Evolutionary conservation across 1,140 invertebrate genomes (phyloP).

Genomic region (Procambarus clarkii): DNA sequence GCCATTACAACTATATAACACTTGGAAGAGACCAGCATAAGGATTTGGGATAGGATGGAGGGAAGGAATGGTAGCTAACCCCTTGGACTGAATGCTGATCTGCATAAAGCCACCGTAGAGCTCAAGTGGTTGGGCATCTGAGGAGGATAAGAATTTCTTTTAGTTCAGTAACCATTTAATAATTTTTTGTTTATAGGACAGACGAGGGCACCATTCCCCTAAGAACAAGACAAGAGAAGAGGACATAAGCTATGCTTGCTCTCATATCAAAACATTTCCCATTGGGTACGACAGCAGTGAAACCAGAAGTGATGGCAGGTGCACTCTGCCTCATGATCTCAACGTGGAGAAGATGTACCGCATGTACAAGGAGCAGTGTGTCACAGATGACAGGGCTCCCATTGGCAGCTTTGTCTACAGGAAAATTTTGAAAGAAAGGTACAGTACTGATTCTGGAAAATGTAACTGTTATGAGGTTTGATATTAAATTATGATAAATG

Average conservation of each 20-base stretch:
- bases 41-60: too few relatives aligned
- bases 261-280: slow-evolving; percentile 34
- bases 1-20: too few relatives aligned
- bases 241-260: slow-evolving; percentile 26
- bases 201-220: slow-evolving; percentile 46
- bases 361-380: slow-evolving; percentile 41
- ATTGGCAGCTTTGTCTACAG: slow-evolving; percentile 57
- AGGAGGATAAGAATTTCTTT: too few relatives aligned
- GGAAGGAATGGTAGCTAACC: too few relatives aligned
- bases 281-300: background rate
- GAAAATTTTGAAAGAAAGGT: slow-evolving; percentile 60
- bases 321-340: slow-evolving; percentile 25
- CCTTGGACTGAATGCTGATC: too few relatives aligned
- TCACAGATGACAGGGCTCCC: slow-evolving; percentile 8
- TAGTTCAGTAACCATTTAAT: too few relatives aligned
- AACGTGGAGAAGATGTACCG: slow-evolving; percentile 48
- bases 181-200: slow-evolving; percentile 6
- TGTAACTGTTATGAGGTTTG: too few relatives aligned
- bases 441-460: background rate
- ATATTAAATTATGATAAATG: too few relatives aligned
- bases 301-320: background rate
- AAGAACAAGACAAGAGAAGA: slow-evolving; percentile 50
- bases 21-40: too few relatives aligned
- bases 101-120: too few relatives aligned
- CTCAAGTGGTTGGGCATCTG: too few relatives aligned